Percentiles rank a stretch among this genome's conserved stretches.
phyloP scores from a whole-genome alignment of 2,888 invertebrate genomes.

The Machimus rusticus region DNA sequence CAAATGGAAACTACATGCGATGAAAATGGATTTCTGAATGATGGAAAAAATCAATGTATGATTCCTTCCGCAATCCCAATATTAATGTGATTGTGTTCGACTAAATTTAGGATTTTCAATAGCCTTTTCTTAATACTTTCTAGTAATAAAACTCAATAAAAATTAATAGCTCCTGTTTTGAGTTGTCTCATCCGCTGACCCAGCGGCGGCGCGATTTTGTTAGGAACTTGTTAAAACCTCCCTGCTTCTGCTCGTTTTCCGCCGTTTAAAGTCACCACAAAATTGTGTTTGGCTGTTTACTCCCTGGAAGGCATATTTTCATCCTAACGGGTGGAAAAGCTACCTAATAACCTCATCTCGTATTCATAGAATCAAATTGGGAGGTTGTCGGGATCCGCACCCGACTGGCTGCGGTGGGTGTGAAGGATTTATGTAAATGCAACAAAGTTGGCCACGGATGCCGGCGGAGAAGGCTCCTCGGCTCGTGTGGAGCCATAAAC shows the following conservation, averaged over 20 bases:
- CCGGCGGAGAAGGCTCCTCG: background rate
- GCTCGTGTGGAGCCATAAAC: background rate
- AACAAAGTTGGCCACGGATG: constrained; percentile 4
- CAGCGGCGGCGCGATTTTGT: background rate
- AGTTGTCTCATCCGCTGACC: background rate
- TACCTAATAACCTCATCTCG: constrained; percentile 49
- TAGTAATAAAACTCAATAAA: background rate
- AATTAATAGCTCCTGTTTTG: background rate
- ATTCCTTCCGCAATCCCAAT: background rate
- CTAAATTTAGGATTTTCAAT: background rate
- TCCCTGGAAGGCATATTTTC: constrained; percentile 27
- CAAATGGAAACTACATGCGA: background rate
- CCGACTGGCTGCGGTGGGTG: background rate
- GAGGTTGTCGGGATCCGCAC: constrained; percentile 45
- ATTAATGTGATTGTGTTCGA: background rate
- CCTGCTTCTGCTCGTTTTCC: background rate
- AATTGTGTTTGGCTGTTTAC: constrained; percentile 26
- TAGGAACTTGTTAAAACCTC: background rate
- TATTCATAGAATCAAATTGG: constrained; percentile 53
- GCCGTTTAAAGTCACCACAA: constrained; percentile 2
- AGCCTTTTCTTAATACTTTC: background rate
- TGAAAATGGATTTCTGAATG: background rate
- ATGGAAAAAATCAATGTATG: background rate
- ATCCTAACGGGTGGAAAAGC: constrained; percentile 9
- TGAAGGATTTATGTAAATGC: constrained; percentile 34